Evolutionary conservation across 2,113 vertebrate species (phyloP), one percentile per base, ranked within the genome.

Genomic region (Pao palembangensis): DNA sequence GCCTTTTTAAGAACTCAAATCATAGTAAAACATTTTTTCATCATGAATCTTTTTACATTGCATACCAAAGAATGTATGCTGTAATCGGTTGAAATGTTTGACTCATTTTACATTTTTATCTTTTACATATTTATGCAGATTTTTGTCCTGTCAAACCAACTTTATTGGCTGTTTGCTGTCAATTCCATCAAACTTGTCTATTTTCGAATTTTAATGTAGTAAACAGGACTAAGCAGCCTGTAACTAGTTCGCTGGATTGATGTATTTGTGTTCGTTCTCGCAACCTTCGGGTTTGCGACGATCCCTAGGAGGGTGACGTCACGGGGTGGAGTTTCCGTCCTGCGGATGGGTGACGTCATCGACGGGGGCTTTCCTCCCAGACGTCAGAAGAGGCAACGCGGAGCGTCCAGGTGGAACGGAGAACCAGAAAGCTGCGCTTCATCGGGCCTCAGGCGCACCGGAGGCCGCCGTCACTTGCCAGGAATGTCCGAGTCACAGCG

Each of bases 331-430:
- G 84, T 82, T 84, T 85, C 80, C 62, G 58, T 41, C 7, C 20
- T 25, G n/a, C 12, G 20, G 20, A 51, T 58, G 73, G 25, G 51
- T 78, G 44, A 71, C 79, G 83, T 90, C 71, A 83, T 49, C 25
- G 48, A 14, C 55, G 79, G 89, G 89, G 89, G 21, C 83, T 91
- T 91, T 90, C 88, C 90, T 90, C 55, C 55, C 19, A 85, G 81
- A 91, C 89, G 90, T 86, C 71, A 69, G 70, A 67, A 78, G 60
- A 14, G 13, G 51, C 61, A 61, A 56, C 25, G 59, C 5, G 15
- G 34, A 43, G 20, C 5, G 42, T 16, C 28, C 28, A 31, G 28
- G 28, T 31, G 28, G 28, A 31, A 5, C 28, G 28, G 28, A 31
- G 28, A 31, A 31, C 8, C n/a, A 58, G 19, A 49, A 3, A 42